phyloP scores from a whole-genome alignment of 2,888 invertebrate genomes.

The Clitarchus hookeri region DNA sequence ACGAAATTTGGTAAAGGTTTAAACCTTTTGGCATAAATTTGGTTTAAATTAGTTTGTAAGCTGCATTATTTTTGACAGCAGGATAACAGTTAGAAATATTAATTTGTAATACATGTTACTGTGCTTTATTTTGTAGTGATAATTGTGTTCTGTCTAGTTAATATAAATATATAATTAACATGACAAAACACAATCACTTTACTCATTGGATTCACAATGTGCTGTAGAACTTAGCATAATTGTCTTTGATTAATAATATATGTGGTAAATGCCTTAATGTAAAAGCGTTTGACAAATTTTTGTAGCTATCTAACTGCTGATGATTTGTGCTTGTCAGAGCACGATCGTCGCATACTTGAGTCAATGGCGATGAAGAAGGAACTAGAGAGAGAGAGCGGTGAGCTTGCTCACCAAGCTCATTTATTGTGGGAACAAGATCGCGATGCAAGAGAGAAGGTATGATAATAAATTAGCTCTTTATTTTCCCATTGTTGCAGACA shows the following conservation, averaged over 20 bases:
- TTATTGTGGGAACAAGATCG: constrained; percentile 58
- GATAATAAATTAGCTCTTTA: neutral
- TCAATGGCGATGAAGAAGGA: constrained; percentile 58
- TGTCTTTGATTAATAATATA: neutral
- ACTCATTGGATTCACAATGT: too few species aligned
- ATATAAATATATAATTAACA: too few species aligned
- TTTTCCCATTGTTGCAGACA: neutral
- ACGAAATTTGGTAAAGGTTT: too few species aligned
- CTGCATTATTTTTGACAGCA: too few species aligned
- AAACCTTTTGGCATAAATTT: too few species aligned
- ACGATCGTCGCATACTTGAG: constrained; percentile 58
- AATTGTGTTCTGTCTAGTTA: too few species aligned
- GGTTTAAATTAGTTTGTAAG: too few species aligned
- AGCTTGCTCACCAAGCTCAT: constrained; percentile 58
- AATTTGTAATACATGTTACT: too few species aligned
- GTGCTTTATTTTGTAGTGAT: too few species aligned
- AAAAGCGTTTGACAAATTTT: constrained; percentile 16
- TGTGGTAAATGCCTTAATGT: neutral
- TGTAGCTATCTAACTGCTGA: constrained; percentile 38
- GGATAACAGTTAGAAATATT: too few species aligned
- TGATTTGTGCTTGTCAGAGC: constrained; percentile 50
- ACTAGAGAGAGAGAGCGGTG: constrained; percentile 55
- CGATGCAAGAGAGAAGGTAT: constrained; percentile 37
- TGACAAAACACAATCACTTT: too few species aligned
- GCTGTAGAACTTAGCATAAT: too few species aligned